Conservation (phyloP, 2,113 vertebrate species). For the Chloroceryle aenea region DNA sequence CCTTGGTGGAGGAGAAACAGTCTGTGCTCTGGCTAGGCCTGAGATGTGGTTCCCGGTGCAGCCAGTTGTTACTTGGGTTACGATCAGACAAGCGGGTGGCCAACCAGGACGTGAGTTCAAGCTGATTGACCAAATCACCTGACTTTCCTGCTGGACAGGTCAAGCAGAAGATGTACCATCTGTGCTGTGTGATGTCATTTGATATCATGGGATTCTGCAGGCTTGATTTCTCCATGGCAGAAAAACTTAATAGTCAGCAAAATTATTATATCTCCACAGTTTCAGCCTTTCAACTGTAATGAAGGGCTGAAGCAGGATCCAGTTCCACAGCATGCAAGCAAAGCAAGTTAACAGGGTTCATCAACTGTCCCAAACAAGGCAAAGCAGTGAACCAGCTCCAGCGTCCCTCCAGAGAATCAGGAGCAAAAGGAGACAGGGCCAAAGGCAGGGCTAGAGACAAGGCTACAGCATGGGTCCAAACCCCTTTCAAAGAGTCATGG, state of each 20-base stretch:
- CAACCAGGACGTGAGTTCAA: not conserved
- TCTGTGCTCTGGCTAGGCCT: not conserved
- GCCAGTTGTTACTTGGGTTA: not conserved
- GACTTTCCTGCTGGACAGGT: not conserved
- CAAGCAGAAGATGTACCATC: not conserved
- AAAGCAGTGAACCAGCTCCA: not conserved
- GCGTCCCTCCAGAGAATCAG: not conserved
- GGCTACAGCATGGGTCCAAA: accelerated
- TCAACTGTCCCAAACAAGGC: not conserved
- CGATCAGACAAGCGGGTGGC: not conserved
- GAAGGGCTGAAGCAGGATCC: not conserved
- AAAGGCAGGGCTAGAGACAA: not conserved
- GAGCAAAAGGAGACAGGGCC: not conserved
- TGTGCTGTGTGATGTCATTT: not conserved
- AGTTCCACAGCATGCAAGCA: not conserved
- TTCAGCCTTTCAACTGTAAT: not conserved
- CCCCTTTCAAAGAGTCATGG: not conserved
- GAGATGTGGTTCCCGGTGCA: not conserved
- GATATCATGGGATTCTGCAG: not conserved
- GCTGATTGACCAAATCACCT: not conserved
- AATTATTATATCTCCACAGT: not conserved
- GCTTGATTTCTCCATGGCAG: not conserved
- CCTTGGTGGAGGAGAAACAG: not conserved
- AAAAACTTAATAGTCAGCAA: not conserved
- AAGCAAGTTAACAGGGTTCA: not conserved